Conservation (phyloP, 2,888 invertebrate species). For the Drosophila antonietae region DNA sequence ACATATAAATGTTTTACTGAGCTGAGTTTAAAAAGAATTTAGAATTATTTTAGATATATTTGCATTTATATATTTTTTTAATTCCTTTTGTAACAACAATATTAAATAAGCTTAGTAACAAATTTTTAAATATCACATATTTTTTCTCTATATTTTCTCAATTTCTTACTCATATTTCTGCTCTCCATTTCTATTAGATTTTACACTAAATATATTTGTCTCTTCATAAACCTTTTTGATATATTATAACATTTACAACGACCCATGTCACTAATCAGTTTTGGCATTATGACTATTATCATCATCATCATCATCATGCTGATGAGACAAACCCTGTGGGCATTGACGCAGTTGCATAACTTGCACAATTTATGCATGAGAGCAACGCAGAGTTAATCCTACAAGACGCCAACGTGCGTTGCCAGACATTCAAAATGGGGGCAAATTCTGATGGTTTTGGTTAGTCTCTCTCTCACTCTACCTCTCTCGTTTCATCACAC, state of each 20-base stretch:
- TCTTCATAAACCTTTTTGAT: background rate
- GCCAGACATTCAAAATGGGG: constrained; percentile 38
- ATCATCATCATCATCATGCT: constrained; percentile 5
- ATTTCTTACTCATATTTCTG: background rate
- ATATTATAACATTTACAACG: constrained; percentile 8
- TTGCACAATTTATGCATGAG: constrained; percentile 74
- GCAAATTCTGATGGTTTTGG: constrained; percentile 6
- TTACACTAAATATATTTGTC: background rate
- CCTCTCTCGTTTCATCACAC: background rate
- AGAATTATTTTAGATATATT: background rate
- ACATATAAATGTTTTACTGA: background rate
- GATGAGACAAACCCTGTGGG: constrained; percentile 21
- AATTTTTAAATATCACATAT: background rate
- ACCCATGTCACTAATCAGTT: constrained; percentile 15
- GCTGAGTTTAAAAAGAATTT: too few species aligned
- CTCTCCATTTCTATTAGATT: background rate
- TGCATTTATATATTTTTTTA: background rate
- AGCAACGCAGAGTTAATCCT: constrained; percentile 64
- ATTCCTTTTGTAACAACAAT: background rate
- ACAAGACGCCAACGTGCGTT: constrained; percentile 60
- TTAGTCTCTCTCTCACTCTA: background rate
- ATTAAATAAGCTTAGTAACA: background rate
- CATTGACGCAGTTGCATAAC: constrained; percentile 45
- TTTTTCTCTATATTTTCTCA: background rate
- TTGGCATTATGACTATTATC: constrained; percentile 17